Conservation (phyloP, 2,888 invertebrate species). For the Ceramica pisi region DNA sequence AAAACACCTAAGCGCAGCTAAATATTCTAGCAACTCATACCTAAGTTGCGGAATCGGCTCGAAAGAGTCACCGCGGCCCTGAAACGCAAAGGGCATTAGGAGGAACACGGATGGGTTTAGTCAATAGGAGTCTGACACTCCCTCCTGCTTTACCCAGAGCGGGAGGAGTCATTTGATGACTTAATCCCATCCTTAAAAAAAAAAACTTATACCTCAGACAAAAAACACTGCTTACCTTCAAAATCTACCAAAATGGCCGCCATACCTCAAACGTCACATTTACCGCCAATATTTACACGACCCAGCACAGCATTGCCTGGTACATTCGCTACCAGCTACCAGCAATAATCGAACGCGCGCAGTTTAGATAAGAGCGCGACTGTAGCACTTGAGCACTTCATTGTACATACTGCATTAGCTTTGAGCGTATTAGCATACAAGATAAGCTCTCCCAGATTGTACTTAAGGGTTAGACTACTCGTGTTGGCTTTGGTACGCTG, state of each 20-base stretch:
- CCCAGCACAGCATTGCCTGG: conserved; percentile 8
- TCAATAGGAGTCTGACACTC: too few species aligned
- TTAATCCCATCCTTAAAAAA: too few species aligned
- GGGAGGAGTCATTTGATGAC: too few species aligned
- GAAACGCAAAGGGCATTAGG: too few species aligned
- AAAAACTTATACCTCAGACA: background rate
- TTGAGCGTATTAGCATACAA: conserved; percentile 53
- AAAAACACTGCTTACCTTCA: background rate
- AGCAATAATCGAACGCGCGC: conserved; percentile 55
- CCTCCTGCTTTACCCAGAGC: too few species aligned
- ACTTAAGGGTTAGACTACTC: conserved; percentile 8
- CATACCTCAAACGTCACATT: conserved; percentile 6
- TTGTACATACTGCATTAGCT: conserved; percentile 59
- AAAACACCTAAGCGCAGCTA: background rate
- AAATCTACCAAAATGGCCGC: conserved; percentile 23
- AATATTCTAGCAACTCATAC: conserved; percentile 4
- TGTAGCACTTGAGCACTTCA: conserved; percentile 49
- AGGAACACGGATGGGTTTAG: too few species aligned
- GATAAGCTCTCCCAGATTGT: conserved; percentile 46
- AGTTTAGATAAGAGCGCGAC: conserved; percentile 58
- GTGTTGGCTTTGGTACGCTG: background rate
- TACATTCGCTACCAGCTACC: conserved; percentile 40
- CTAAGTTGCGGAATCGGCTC: too few species aligned
- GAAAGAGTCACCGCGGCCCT: too few species aligned
- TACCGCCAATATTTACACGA: conserved; percentile 26